These are phyloP conservation scores for Coelinius sp. DNA, from an alignment of 2,888 invertebrate genomes.

Conservation along the genomic window DNA sequence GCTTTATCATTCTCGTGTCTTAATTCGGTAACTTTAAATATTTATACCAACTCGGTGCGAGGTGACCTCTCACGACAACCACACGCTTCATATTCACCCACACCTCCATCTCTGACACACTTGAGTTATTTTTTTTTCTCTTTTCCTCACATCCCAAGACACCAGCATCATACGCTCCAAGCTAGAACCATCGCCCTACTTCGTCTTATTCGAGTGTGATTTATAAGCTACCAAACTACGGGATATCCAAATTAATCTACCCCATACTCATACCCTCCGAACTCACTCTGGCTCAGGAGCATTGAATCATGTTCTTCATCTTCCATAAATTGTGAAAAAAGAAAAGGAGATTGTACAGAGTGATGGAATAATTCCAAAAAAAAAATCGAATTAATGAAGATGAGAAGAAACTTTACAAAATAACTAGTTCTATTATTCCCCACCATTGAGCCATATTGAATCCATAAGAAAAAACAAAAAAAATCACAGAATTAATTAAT, in stretches of 20 bases:
- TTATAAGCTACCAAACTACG: no score
- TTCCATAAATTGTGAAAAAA: no score
- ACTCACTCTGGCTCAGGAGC: no score
- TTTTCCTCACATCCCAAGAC: not conserved
- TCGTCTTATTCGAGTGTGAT: no score
- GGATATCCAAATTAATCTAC: no score
- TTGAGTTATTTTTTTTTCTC: not conserved
- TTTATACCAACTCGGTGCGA: constrained; percentile 59
- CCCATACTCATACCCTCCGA: no score
- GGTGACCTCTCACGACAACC: constrained; percentile 65
- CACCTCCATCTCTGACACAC: not conserved
- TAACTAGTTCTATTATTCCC: not conserved
- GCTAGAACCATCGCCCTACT: no score
- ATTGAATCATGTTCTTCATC: no score
- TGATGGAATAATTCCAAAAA: no score
- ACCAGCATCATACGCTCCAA: no score
- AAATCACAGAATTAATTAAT: constrained; percentile 20
- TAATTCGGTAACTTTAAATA: constrained; percentile 67
- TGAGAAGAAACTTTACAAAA: not conserved
- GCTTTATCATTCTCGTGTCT: constrained; percentile 67
- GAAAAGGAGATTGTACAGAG: no score
- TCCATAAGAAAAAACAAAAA: not conserved
- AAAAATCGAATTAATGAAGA: not conserved
- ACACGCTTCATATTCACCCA: not conserved
- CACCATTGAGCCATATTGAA: not conserved